Conservation (phyloP, 2,888 invertebrate genomes). For the Catocala nupta region DNA sequence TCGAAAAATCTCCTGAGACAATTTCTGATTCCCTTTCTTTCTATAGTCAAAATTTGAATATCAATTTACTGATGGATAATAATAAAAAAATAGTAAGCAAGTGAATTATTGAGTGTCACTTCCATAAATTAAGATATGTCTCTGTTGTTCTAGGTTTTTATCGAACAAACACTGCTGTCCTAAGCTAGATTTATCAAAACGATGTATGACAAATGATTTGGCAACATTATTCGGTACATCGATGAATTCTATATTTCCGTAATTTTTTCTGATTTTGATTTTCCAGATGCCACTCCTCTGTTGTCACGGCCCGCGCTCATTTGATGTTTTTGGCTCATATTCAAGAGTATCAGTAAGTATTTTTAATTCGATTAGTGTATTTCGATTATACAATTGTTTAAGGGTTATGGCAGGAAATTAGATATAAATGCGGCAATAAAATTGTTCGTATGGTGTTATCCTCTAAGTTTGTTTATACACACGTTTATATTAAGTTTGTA, state of each 20-base stretch:
- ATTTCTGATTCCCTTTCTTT: too few species aligned
- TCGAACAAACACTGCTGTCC: too few species aligned
- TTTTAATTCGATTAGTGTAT: slow-evolving; percentile 70
- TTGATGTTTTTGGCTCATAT: slow-evolving; percentile 75
- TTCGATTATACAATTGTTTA: slow-evolving; percentile 60
- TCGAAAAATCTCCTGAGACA: too few species aligned
- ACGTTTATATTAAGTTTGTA: slow-evolving; percentile 9
- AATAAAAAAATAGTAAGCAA: too few species aligned
- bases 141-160: too few species aligned
- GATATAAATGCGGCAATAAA: slow-evolving; percentile 25
- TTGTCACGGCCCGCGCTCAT: slow-evolving; percentile 67
- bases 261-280: slow-evolving; percentile 73
- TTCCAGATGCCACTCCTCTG: slow-evolving; percentile 67
- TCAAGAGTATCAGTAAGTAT: slow-evolving; percentile 71
- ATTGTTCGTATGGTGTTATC: slow-evolving; percentile 15
- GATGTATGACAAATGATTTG: too few species aligned
- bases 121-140: too few species aligned
- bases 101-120: too few species aligned
- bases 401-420: slow-evolving; percentile 19
- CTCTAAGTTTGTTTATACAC: slow-evolving; percentile 24
- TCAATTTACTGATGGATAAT: too few species aligned
- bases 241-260: slow-evolving; percentile 55
- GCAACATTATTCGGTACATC: too few species aligned
- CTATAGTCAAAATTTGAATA: too few species aligned
- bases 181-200: too few species aligned